A percentile compares a stretch with the other conserved stretches of the same genome.
These are phyloP conservation scores for Caligus rogercresseyi DNA, from an alignment of 1,140 invertebrate genomes.

Conservation along the genomic window DNA sequence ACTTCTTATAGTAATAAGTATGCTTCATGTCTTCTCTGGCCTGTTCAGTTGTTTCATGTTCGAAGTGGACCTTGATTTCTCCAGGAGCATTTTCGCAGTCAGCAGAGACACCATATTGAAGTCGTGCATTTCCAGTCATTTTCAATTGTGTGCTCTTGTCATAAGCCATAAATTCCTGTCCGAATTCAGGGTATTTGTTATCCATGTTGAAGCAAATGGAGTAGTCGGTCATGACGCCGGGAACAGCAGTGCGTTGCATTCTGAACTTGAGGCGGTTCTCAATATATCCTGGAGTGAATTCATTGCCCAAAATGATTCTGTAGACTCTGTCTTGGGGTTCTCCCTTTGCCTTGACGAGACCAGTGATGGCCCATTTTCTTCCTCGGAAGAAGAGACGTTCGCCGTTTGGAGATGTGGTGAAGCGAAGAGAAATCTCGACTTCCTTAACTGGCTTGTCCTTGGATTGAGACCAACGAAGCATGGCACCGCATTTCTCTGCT, in stretches of 20 bases:
- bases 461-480: constrained; percentile 1
- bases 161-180: not conserved
- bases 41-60: constrained; percentile 15
- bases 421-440: constrained; percentile 2
- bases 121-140: not conserved
- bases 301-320: not conserved
- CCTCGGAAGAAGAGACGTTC: constrained; percentile 8
- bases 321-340: not conserved
- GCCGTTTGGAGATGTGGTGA: not conserved
- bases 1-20: constrained; percentile 15
- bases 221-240: constrained; percentile 1
- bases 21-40: not conserved
- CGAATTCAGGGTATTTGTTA: constrained; percentile 13
- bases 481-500: constrained; percentile 12
- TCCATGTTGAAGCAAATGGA: constrained; percentile 8
- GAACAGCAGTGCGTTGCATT: constrained; percentile 1
- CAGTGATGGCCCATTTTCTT: not conserved
- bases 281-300: constrained; percentile 2
- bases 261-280: constrained; percentile 1
- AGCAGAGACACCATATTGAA: constrained; percentile 12
- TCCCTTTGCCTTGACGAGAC: constrained; percentile 7
- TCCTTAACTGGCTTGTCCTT: constrained; percentile 9
- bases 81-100: not conserved
- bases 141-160: not conserved
- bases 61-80: not conserved